These are phyloP conservation scores for Leguminivora glycinivorella DNA, from an alignment of 1,140 invertebrate genomes.

Conservation along the genomic window DNA sequence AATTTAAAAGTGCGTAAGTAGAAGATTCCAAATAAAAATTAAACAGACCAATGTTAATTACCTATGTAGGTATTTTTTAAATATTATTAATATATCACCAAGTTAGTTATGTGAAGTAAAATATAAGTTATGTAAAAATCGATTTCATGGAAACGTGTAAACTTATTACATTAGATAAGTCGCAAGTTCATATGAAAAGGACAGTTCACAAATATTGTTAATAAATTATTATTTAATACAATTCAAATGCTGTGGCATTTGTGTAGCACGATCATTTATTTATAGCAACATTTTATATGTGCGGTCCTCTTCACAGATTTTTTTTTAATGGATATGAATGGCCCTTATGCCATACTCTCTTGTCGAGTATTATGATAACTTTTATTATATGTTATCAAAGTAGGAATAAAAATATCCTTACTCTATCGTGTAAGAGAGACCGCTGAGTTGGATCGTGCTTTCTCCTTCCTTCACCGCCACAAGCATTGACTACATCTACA, in stretches of 20 bases:
- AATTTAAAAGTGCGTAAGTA: neutral
- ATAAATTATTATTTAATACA: too few species aligned
- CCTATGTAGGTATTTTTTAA: too few species aligned
- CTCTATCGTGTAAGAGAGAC: conserved; percentile 79
- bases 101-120: conserved; percentile 9
- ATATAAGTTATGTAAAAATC: conserved; percentile 23
- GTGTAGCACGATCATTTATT: conserved; percentile 41
- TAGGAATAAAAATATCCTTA: conserved; percentile 57
- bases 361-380: conserved; percentile 3
- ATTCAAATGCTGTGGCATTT: conserved; percentile 49
- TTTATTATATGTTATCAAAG: conserved; percentile 38
- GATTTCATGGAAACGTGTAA: conserved; percentile 22
- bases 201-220: conserved; percentile 27
- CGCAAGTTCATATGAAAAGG: conserved; percentile 26
- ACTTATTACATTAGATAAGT: neutral
- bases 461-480: conserved; percentile 84
- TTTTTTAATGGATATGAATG: neutral
- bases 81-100: too few species aligned
- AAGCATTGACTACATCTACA: conserved; percentile 89
- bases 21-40: conserved; percentile 1
- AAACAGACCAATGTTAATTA: conserved; percentile 20
- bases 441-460: conserved; percentile 78
- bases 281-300: neutral
- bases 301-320: conserved; percentile 18
- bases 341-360: conserved; percentile 27